These are phyloP conservation scores for Bostrychus sinensis DNA, from an alignment of 2,113 vertebrate genomes.

Conservation along the genomic window DNA sequence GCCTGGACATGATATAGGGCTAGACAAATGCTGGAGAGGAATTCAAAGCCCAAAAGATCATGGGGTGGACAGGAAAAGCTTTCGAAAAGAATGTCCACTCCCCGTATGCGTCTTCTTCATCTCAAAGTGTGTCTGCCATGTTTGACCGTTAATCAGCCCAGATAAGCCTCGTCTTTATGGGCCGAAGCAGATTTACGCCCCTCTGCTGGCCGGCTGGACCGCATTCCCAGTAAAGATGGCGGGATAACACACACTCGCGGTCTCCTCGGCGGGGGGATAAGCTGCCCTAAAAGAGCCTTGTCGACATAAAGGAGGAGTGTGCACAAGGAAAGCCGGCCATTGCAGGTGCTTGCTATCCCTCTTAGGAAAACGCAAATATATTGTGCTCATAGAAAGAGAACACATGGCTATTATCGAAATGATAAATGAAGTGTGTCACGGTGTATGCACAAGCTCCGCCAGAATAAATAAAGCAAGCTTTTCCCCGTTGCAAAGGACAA, in stretches of 20 bases:
- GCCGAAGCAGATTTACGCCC: slow-evolving; percentile 65
- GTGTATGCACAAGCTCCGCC: slow-evolving; percentile 37
- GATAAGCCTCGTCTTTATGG: slow-evolving; percentile 70
- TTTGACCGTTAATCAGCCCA: slow-evolving; percentile 69
- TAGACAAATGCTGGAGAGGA: slow-evolving; percentile 31
- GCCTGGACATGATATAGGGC: background rate
- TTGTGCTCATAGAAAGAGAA: slow-evolving; percentile 14
- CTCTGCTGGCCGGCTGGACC: slow-evolving; percentile 56
- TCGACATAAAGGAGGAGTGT: slow-evolving; percentile 18
- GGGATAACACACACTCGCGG: slow-evolving; percentile 57
- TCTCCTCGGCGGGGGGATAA: slow-evolving; percentile 48
- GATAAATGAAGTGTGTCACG: slow-evolving; percentile 63
- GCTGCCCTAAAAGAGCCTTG: slow-evolving; percentile 35
- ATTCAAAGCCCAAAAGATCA: slow-evolving; percentile 35
- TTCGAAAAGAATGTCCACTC: slow-evolving; percentile 67
- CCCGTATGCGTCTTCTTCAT: slow-evolving; percentile 55
- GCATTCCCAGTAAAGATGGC: slow-evolving; percentile 54
- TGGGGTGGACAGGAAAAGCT: slow-evolving; percentile 29
- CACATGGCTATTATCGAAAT: slow-evolving; percentile 56
- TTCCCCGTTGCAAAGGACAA: slow-evolving; percentile 61
- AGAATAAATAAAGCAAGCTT: slow-evolving; percentile 61
- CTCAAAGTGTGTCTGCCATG: slow-evolving; percentile 42
- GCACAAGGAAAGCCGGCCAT: background rate
- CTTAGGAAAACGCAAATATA: slow-evolving; percentile 16
- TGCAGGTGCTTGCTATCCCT: slow-evolving; percentile 25